Evolutionary conservation across 2,888 invertebrate genomes (phyloP).

Genomic region (Laspeyria flexula): DNA sequence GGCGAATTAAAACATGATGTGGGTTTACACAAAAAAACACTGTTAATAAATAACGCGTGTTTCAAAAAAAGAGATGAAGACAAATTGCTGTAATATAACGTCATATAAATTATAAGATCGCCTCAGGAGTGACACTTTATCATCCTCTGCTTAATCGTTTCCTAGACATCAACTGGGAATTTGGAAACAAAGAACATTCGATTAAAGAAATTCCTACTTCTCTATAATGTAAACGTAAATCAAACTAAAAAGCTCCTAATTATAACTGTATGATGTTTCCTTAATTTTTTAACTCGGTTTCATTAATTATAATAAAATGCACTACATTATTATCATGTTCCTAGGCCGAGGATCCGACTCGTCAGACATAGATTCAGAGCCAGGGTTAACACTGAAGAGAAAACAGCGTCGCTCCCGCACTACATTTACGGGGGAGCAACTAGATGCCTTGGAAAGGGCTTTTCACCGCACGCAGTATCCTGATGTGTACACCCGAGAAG

Average conservation of each 20-base stretch:
- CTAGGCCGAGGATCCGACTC: slow-evolving; percentile 82
- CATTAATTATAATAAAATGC: no score
- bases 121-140: slow-evolving; percentile 36
- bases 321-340: no score
- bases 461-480: slow-evolving; percentile 98
- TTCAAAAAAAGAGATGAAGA: slow-evolving; percentile 77
- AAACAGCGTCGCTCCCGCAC: slow-evolving; percentile 97
- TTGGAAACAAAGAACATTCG: slow-evolving; percentile 5
- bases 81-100: slow-evolving; percentile 74
- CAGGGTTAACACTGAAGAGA: slow-evolving; percentile 94
- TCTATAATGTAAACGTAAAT: neutral
- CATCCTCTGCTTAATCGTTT: slow-evolving; percentile 31
- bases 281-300: no score
- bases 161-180: slow-evolving; percentile 40
- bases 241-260: neutral
- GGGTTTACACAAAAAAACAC: slow-evolving; percentile 78
- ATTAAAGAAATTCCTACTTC: neutral
- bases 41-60: slow-evolving; percentile 80
- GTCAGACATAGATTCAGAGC: slow-evolving; percentile 95
- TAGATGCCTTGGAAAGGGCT: slow-evolving; percentile 96
- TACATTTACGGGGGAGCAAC: slow-evolving; percentile 96
- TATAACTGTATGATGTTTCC: no score
- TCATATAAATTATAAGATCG: slow-evolving; percentile 65
- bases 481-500: slow-evolving; percentile 97
- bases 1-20: slow-evolving; percentile 82